phyloP scores from a whole-genome alignment of 2,113 vertebrate genomes.

The Romanogobio albipinnatus region DNA sequence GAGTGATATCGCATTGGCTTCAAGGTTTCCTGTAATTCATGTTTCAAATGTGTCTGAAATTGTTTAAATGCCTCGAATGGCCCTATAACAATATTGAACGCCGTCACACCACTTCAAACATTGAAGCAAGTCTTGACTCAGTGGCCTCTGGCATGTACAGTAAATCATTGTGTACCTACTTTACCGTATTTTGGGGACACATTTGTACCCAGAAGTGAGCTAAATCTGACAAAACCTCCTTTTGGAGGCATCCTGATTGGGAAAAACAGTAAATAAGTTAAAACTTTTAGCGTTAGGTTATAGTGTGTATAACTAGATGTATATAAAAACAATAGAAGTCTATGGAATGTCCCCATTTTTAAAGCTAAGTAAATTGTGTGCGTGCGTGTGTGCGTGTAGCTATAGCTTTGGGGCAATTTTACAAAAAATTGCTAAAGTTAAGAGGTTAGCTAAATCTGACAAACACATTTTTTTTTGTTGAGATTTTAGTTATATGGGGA shows the following conservation, averaged over 20 bases:
- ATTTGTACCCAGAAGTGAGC: background rate
- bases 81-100: background rate
- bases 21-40: slow-evolving; percentile 24
- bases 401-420: background rate
- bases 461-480: background rate
- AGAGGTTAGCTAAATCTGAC: background rate
- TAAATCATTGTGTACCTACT: background rate
- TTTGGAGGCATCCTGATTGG: background rate
- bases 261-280: background rate
- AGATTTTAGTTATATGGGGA: background rate
- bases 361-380: background rate
- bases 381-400: background rate
- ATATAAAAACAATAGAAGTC: background rate
- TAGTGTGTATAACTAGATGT: background rate
- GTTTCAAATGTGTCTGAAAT: slow-evolving; percentile 16
- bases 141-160: background rate
- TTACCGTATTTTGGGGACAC: background rate
- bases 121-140: background rate
- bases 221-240: background rate
- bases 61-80: slow-evolving; percentile 7
- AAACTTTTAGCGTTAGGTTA: background rate
- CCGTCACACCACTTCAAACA: background rate
- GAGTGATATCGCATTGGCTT: slow-evolving; percentile 18
- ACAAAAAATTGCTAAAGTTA: background rate
- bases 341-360: background rate